phyloP scores from a whole-genome alignment of 1,140 invertebrate genomes.

The Aphaenogaster rudis region DNA sequence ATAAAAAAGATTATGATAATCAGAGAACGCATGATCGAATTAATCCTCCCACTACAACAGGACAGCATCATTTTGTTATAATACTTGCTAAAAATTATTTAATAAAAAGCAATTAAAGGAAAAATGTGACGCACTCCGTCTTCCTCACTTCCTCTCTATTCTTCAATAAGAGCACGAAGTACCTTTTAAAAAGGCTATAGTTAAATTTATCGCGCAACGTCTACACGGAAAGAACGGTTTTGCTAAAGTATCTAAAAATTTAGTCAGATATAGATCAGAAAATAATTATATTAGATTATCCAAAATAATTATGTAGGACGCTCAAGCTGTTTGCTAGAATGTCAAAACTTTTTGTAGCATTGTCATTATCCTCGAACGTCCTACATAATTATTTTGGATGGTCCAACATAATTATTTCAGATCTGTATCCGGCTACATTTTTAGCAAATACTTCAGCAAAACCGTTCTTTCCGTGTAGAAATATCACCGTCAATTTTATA shows the following conservation, averaged over 20 bases:
- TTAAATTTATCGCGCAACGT: not conserved
- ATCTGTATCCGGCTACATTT: too few species aligned
- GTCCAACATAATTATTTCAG: too few species aligned
- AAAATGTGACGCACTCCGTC: not conserved
- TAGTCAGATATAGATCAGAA: too few species aligned
- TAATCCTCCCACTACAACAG: not conserved
- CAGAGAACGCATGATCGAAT: not conserved
- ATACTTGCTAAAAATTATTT: not conserved
- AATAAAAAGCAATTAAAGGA: not conserved
- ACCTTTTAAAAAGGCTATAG: not conserved
- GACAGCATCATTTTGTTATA: not conserved
- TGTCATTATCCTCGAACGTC: too few species aligned
- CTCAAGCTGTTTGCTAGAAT: too few species aligned
- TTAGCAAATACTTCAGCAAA: too few species aligned
- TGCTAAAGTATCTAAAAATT: too few species aligned
- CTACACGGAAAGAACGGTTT: too few species aligned
- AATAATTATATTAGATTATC: too few species aligned
- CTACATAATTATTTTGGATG: too few species aligned
- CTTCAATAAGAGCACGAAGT: not conserved
- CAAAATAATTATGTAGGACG: too few species aligned
- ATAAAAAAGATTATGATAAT: not conserved
- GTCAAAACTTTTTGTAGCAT: too few species aligned
- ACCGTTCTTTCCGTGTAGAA: not conserved
- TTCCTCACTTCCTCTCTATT: not conserved
- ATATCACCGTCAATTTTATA: conserved; percentile 1